Evolutionary conservation across 2,888 invertebrate genomes (phyloP), one percentile per base, ranked within the genome.

Genomic region (Cephalotes varians): DNA sequence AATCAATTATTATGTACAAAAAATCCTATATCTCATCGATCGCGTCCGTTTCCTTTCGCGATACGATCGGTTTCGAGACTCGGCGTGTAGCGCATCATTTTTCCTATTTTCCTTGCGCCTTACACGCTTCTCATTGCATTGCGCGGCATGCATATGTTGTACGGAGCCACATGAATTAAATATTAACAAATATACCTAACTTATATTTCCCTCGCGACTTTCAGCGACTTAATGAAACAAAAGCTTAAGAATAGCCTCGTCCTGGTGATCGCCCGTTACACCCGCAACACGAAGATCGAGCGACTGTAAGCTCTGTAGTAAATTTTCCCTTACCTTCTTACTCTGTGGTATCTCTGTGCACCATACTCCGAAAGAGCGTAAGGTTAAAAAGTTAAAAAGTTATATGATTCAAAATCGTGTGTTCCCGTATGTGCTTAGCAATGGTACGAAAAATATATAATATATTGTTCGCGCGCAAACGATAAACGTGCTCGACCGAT

Each of bases 391-490:
- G 21, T 77, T 77, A 71, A 67, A 71, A 67, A 56, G 44, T 79
- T 77, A 64, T 49, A 49, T 62, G 40, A 51, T 77, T 76, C 44
- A 76, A n/a, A 76, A 65, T 64, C 7, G 15, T 64, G 44, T 81
- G 81, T 81, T 81, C 81, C 81, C 81, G 25, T 79, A 15, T 60
- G 60, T 79, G 72, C 51, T 71, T 71, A 77, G 71, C 72, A 79
- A 71, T 77, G 76, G 34, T 76, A 81, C 34, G 77, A 81, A 81
- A 81, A 81, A 81, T 81, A 81, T 81, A 74, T 76, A 69, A 77
- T 77, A 77, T 71, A 44, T 77, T 71, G 71, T 44, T 34, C 72
- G 31, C 77, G 54, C 72, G 77, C 44, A 79, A 79, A 79, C 44
- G 56, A 77, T 79, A 79, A 79, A 71, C 12, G 44, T 44, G 72